These are phyloP conservation scores for Lathronympha strigana DNA, from an alignment of 2,888 invertebrate species.

Conservation along the genomic window DNA sequence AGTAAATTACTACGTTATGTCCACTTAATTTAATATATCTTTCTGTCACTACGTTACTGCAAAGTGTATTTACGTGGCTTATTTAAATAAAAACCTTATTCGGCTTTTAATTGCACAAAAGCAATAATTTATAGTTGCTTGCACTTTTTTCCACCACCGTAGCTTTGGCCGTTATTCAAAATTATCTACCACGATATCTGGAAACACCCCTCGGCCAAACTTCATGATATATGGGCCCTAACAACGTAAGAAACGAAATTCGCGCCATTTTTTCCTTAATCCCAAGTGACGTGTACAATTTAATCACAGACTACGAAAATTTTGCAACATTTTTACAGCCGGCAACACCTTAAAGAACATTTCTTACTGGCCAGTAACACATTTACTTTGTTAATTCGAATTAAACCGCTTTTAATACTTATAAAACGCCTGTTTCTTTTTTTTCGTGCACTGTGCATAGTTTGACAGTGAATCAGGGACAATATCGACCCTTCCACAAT, in stretches of 20 bases:
- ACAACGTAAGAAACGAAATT: conserved; percentile 67
- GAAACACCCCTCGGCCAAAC: conserved; percentile 56
- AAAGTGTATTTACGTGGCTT: conserved; percentile 24
- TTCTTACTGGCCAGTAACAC: conserved; percentile 21
- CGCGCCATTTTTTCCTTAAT: conserved; percentile 59
- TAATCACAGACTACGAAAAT: conserved; percentile 47
- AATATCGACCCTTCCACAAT: conserved; percentile 52
- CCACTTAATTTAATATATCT: conserved; percentile 2
- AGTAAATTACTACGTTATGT: neutral
- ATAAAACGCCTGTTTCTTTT: neutral
- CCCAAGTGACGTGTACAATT: conserved; percentile 62
- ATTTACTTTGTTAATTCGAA: conserved; percentile 10
- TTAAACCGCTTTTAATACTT: neutral
- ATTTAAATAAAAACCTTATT: conserved; percentile 43
- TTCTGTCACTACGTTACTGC: conserved; percentile 14
- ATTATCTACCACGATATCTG: conserved; percentile 80
- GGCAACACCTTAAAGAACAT: conserved; percentile 33
- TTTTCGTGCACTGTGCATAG: neutral
- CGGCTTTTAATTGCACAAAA: conserved; percentile 76
- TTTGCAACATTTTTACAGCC: conserved; percentile 27
- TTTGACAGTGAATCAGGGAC: conserved; percentile 40
- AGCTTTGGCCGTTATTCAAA: conserved; percentile 76
- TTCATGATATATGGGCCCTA: conserved; percentile 70
- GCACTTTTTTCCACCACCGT: conserved; percentile 68
- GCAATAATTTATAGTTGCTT: conserved; percentile 76